phyloP scores from a whole-genome alignment of 1,140 invertebrate species.

The Bombus affinis region DNA sequence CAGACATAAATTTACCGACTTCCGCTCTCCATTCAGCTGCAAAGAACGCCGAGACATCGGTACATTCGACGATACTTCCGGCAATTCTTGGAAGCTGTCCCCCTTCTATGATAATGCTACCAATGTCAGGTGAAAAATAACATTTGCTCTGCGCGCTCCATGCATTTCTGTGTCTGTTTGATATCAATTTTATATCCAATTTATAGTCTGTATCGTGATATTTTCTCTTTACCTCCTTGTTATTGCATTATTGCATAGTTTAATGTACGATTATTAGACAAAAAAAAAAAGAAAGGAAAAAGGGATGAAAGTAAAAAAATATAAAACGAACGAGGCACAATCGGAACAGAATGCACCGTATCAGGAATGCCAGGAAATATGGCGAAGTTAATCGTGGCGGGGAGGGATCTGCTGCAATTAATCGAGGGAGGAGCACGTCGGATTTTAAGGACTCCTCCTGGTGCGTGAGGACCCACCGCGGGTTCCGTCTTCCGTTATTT shows the following conservation, averaged over 20 bases:
- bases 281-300: background rate
- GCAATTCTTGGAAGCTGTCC: slow-evolving; percentile 46
- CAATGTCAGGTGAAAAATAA: slow-evolving; percentile 48
- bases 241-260: background rate
- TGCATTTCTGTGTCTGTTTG: background rate
- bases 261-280: background rate
- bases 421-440: slow-evolving; percentile 67
- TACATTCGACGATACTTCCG: slow-evolving; percentile 59
- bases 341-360: slow-evolving; percentile 8
- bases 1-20: slow-evolving; percentile 62
- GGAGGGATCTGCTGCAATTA: slow-evolving; percentile 60
- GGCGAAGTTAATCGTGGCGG: slow-evolving; percentile 44
- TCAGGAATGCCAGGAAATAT: slow-evolving; percentile 45
- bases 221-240: background rate
- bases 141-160: background rate
- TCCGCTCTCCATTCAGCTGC: slow-evolving; percentile 58
- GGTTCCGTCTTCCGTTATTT: slow-evolving; percentile 76
- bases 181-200: background rate
- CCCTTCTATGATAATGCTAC: slow-evolving; percentile 50
- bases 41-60: slow-evolving; percentile 43
- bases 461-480: slow-evolving; percentile 64
- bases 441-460: slow-evolving; percentile 69
- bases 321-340: background rate
- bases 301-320: background rate
- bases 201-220: background rate